Evolutionary conservation across 2,113 vertebrate genomes (phyloP).

Genomic region (Notothenia coriiceps): DNA sequence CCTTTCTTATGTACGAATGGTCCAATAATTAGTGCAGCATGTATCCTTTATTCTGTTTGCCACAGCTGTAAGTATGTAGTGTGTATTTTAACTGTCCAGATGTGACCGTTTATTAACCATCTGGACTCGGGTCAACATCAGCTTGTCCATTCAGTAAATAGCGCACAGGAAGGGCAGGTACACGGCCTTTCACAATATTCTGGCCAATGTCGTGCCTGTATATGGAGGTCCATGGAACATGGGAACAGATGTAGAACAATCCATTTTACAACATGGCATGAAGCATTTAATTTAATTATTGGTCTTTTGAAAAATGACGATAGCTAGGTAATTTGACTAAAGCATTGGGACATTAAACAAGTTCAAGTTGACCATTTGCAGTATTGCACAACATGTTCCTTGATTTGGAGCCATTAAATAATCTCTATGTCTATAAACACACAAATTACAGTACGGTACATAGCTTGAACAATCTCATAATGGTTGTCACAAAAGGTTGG

Average conservation of each 20-base stretch:
- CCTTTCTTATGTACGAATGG: conserved; percentile 35
- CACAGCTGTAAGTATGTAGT: conserved; percentile 38
- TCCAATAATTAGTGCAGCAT: conserved; percentile 44
- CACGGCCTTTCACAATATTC: conserved; percentile 1
- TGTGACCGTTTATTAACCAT: conserved; percentile 52
- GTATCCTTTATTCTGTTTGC: conserved; percentile 31
- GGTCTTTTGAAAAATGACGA: conserved; percentile 28
- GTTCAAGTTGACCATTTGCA: conserved; percentile 21
- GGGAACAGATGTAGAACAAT: conserved; percentile 50
- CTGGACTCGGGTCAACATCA: conserved; percentile 29
- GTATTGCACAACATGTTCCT: conserved; percentile 4
- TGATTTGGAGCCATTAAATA: neutral
- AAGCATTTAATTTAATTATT: conserved; percentile 36
- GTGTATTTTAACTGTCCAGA: conserved; percentile 47
- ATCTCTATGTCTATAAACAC: neutral
- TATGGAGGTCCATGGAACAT: conserved; percentile 7
- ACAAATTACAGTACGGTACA: neutral
- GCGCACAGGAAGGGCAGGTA: conserved; percentile 34
- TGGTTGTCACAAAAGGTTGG: too few relatives aligned
- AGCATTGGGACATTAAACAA: conserved; percentile 23
- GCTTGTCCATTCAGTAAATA: conserved; percentile 31
- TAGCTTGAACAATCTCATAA: conserved; percentile 1
- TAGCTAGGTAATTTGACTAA: conserved; percentile 15
- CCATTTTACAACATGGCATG: conserved; percentile 14
- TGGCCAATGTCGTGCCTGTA: conserved; percentile 13